Evolutionary conservation across 2,888 invertebrate genomes (phyloP).

Genomic region (Acanthopleura granulata): DNA sequence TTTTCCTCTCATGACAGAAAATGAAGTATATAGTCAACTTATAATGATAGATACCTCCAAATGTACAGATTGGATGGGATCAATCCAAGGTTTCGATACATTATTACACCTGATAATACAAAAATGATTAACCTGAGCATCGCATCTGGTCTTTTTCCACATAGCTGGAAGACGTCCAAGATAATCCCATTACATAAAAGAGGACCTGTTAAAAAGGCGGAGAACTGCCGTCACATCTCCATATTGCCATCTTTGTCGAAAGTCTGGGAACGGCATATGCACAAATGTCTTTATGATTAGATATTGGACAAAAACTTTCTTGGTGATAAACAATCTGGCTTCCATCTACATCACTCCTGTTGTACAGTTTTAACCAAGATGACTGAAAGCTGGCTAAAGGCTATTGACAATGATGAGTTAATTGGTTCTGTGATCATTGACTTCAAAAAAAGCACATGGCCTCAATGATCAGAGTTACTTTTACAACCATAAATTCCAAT

Average conservation of each 20-base stretch:
- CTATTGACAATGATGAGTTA: too few species aligned
- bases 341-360: neutral
- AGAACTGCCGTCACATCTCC: too few species aligned
- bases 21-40: neutral
- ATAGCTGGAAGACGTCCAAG: neutral
- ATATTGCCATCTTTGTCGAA: neutral
- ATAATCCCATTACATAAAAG: neutral
- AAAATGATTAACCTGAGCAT: neutral
- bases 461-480: too few species aligned
- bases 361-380: neutral
- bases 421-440: too few species aligned
- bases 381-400: too few species aligned
- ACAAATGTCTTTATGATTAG: neutral
- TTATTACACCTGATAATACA: too few species aligned
- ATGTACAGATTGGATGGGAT: conserved; percentile 3
- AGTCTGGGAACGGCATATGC: neutral
- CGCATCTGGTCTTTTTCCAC: neutral
- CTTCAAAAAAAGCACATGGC: too few species aligned
- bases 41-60: neutral
- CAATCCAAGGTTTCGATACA: neutral
- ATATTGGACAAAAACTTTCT: neutral
- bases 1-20: neutral
- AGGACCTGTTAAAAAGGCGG: neutral
- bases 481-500: too few species aligned
- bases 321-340: neutral